phyloP scores from a whole-genome alignment of 2,113 vertebrate genomes.

The Cyprinus carpio region DNA sequence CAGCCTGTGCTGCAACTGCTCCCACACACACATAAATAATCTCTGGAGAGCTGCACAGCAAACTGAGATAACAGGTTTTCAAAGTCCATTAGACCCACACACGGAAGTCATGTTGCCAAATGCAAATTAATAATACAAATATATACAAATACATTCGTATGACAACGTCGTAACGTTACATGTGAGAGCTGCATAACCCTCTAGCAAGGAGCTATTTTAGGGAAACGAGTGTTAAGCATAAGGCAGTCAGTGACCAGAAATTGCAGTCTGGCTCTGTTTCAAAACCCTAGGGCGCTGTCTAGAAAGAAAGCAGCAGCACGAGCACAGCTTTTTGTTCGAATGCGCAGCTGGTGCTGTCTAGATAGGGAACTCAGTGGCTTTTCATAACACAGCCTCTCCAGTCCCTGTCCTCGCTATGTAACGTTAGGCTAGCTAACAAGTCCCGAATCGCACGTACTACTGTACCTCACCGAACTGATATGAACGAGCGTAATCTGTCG shows the following conservation, averaged over 20 bases:
- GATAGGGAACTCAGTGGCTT: not conserved
- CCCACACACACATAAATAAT: not conserved
- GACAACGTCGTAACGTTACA: not conserved
- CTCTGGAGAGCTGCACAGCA: not conserved
- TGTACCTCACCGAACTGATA: not conserved
- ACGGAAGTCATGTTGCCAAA: not conserved
- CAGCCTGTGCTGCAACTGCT: not conserved
- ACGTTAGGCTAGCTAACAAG: conserved; percentile 8
- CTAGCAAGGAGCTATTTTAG: conserved; percentile 24
- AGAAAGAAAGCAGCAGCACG: not conserved
- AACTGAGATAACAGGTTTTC: conserved; percentile 34
- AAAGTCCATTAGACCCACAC: conserved; percentile 28
- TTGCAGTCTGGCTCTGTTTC: not conserved
- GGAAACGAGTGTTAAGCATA: not conserved
- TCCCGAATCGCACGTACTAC: not conserved
- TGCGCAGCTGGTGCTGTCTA: not conserved
- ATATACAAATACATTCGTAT: not conserved
- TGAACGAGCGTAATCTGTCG: not conserved
- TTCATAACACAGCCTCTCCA: not conserved
- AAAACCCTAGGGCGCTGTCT: not conserved
- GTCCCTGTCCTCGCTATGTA: not conserved
- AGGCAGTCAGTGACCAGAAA: not conserved
- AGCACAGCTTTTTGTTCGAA: not conserved
- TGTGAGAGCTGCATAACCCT: not conserved
- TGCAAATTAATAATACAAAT: conserved; percentile 11